Conservation (phyloP, 2,113 vertebrate genomes). For the Vulpes vulpes region DNA sequence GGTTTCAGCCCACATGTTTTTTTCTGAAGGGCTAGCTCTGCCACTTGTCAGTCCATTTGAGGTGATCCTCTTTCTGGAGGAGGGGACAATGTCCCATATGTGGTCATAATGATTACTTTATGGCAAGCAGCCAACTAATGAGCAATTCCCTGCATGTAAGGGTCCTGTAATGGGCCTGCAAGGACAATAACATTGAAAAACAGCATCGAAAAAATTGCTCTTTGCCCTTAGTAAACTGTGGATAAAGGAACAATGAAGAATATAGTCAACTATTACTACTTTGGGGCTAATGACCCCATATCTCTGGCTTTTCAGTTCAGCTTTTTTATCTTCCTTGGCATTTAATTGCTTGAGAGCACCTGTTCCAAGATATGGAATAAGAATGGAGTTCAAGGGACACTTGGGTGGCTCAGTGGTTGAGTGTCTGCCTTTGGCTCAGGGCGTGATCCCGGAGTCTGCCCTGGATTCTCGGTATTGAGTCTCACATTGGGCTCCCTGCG, state of each 20-base stretch:
- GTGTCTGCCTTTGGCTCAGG: too few relatives aligned
- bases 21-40: background rate
- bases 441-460: too few relatives aligned
- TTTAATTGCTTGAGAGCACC: constrained; percentile 36
- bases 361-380: constrained; percentile 36
- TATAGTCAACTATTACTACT: background rate
- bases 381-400: constrained; percentile 19
- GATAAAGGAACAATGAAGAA: constrained; percentile 4
- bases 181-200: constrained; percentile 31
- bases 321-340: background rate
- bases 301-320: background rate
- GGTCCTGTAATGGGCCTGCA: background rate
- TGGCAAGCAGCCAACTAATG: background rate
- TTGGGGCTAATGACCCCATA: background rate
- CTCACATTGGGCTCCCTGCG: too few relatives aligned
- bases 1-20: background rate
- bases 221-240: constrained; percentile 17
- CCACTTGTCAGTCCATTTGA: background rate
- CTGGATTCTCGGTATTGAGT: too few relatives aligned
- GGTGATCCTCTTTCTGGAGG: background rate
- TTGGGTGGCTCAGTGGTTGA: too few relatives aligned
- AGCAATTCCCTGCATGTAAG: constrained; percentile 22
- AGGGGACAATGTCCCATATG: background rate
- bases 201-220: constrained; percentile 4
- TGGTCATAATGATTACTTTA: background rate